Evolutionary conservation across 2,113 vertebrate genomes (phyloP), one percentile per base, ranked within the genome.

Genomic region (Cariama cristata): DNA sequence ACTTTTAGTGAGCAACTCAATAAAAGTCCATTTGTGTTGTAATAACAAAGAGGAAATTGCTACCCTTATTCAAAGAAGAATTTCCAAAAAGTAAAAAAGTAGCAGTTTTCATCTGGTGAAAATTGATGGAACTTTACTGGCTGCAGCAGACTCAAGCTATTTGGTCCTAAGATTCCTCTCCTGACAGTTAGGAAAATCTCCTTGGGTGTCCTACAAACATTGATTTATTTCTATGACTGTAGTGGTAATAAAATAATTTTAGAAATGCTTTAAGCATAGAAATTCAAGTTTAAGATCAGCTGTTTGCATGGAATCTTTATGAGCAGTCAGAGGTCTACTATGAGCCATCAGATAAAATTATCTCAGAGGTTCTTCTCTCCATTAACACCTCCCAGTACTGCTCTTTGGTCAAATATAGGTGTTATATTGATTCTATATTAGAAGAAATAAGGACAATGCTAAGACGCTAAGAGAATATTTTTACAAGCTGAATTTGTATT

Each of bases 11-110:
- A 74, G 73, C 73, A 88, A 85, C 73, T 87, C 93, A 82, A 7
- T 96, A 88, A 86, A 63, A 90, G 26, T 56, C 72, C 87, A 87
- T 90, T 95, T 4, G 2, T 59, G 72, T 77, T 93, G 68, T 79
- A 97, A 93, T 91, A 97, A 86, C 77, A 95, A 74, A 85, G 86
- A 93, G 79, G 92, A 95, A 96, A 97, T 84, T 93, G 17, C 72
- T 80, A 47, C 26, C 19, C 69, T 92, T 95, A 71, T 74, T 90
- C 52, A 80, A 92, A 95, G 21, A 88, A 77, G 32, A 88, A 88
- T 62, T 32, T 55, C 0, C 5, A 50, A 74, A 82, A 87, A 71
- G 24, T 32, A 16, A 69, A 93, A 95, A 82, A 28, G 33, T 20
- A 50, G 35, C 11, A 19, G 40, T 88, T 96, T 92, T 88, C 44